These are phyloP conservation scores for Venusia cambrica DNA, from an alignment of 2,888 invertebrate species.

Conservation along the genomic window DNA sequence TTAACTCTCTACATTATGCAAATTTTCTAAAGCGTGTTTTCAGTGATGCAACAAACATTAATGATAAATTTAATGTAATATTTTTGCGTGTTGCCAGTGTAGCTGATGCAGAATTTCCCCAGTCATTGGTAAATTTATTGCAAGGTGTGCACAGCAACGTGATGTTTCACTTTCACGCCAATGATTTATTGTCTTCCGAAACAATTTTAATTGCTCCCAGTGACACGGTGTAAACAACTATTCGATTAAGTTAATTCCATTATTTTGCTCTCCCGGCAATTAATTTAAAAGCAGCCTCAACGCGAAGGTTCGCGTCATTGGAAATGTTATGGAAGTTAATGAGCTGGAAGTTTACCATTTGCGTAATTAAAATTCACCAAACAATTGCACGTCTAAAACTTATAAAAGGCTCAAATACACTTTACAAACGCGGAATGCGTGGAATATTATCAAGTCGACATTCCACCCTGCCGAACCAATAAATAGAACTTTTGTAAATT, in stretches of 20 bases:
- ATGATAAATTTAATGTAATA: conserved; percentile 74
- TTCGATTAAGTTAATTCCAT: conserved; percentile 80
- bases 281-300: conserved; percentile 66
- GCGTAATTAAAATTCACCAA: conserved; percentile 8
- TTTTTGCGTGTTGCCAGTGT: conserved; percentile 51
- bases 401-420: no score
- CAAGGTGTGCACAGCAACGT: conserved; percentile 72
- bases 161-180: conserved; percentile 78
- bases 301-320: conserved; percentile 36
- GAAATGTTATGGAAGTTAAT: conserved; percentile 35
- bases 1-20: no score
- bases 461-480: no score
- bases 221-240: conserved; percentile 80
- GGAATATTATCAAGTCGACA: no score
- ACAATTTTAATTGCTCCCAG: conserved; percentile 79
- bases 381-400: not conserved
- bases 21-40: conserved; percentile 20
- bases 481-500: no score
- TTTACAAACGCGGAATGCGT: no score
- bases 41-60: conserved; percentile 26
- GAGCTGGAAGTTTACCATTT: conserved; percentile 27
- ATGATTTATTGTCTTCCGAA: conserved; percentile 77
- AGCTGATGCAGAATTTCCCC: conserved; percentile 63
- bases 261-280: conserved; percentile 61
- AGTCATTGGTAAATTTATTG: conserved; percentile 80